Conservation (phyloP, 2,113 vertebrate species). For the Hystrix cristata region DNA sequence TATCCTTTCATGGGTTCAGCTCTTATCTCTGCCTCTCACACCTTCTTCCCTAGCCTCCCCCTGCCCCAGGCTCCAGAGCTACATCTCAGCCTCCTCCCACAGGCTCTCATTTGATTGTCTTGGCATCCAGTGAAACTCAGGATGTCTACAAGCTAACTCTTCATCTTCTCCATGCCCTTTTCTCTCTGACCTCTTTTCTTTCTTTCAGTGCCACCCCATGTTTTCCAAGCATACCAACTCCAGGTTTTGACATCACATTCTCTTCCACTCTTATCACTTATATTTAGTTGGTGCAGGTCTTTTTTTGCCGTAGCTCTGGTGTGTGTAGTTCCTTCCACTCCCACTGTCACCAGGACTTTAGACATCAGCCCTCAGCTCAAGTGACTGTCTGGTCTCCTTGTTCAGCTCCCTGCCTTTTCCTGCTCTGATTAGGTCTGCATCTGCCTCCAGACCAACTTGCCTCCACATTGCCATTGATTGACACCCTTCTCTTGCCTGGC, state of each 20-base stretch:
- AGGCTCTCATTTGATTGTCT: background rate
- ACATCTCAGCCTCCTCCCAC: background rate
- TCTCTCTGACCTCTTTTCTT: background rate
- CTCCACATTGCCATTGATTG: fast-evolving
- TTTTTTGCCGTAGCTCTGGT: background rate
- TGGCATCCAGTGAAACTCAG: background rate
- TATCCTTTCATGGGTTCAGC: background rate
- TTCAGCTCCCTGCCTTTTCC: background rate
- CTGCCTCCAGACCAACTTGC: background rate
- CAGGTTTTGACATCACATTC: background rate
- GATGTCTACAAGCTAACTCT: background rate
- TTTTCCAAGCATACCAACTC: background rate
- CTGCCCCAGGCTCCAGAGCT: background rate
- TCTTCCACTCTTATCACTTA: background rate
- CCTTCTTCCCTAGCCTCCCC: background rate
- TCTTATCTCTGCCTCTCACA: background rate
- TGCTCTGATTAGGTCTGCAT: background rate
- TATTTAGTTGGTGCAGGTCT: background rate
- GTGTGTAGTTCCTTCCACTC: background rate
- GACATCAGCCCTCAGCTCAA: background rate
- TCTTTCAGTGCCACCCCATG: background rate
- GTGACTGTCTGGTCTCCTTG: background rate
- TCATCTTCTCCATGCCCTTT: background rate
- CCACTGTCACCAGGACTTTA: background rate
- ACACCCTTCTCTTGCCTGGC: background rate